Conservation (phyloP, 2,888 invertebrate genomes). For the Dryobotodes eremita region DNA sequence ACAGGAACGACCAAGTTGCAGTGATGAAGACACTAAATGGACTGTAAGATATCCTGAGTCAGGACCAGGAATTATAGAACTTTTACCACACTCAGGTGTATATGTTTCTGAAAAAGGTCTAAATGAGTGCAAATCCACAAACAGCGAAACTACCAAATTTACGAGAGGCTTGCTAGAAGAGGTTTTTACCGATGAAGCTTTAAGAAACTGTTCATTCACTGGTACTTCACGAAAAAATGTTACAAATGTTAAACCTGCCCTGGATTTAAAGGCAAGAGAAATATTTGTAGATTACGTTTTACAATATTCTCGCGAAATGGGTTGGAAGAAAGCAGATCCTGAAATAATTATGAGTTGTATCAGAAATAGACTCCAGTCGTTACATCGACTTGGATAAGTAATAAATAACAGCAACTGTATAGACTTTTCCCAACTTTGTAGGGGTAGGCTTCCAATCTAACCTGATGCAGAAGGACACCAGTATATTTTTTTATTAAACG, state of each 20-base stretch:
- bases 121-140: background rate
- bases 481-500: background rate
- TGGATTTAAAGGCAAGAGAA: slow-evolving; percentile 29
- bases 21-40: slow-evolving; percentile 23
- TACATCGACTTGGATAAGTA: background rate
- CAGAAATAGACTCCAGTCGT: slow-evolving; percentile 16
- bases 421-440: background rate
- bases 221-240: slow-evolving; percentile 2
- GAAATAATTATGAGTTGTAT: background rate
- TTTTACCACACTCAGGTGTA: slow-evolving; percentile 30
- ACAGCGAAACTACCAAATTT: background rate
- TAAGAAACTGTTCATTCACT: slow-evolving; percentile 22
- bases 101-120: slow-evolving; percentile 31
- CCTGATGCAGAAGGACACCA: too few relatives aligned
- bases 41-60: slow-evolving; percentile 17
- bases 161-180: slow-evolving; percentile 18
- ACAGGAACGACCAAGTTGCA: background rate
- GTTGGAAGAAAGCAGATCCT: slow-evolving; percentile 9
- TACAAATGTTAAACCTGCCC: background rate
- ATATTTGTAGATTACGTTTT: slow-evolving; percentile 13
- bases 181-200: slow-evolving; percentile 32
- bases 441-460: background rate
- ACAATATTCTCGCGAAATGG: background rate
- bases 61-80: slow-evolving; percentile 20
- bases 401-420: background rate